Evolutionary conservation across 2,888 invertebrate species (phyloP), one percentile per base, ranked within the genome.

Genomic region (Crossocerus cetratus): DNA sequence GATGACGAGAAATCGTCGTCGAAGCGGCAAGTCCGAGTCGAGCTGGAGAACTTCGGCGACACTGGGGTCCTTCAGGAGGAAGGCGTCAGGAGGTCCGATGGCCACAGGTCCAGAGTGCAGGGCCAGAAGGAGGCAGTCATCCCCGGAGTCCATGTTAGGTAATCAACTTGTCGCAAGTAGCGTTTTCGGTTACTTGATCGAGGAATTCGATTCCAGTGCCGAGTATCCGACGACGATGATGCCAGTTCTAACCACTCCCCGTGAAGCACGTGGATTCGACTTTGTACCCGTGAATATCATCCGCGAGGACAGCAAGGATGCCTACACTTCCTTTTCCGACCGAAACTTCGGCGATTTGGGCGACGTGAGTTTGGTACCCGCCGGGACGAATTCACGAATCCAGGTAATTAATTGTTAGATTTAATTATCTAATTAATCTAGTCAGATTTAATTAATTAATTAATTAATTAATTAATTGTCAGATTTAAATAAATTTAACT

Each of bases 211-310:
- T 49, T 72, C 55, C 65, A 90, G 90, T 63, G 82, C 84, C n/a
- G 88, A 89, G 62, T 87, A 89, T 59, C 82, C 87, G 13, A 90
- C 90, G 2, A 90, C 90, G 0, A 89, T 87, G 87, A 66, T 88
- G 58, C 90, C 90, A 0, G 79, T 88, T n/a, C 70, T 90, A 68
- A 90, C 90, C 2, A 89, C 90, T 2, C 83, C 87, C 2, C 82
- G 87, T 5, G 87, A 87, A 18, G 69, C 75, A 18, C 86, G 84
- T 64, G 81, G 84, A 2, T 89, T 87, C 64, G 90, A 90, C 55
- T 89, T 90, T 56, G 86, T 90, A 0, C 90, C 90, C 2, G 90
- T 90, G 0, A 90, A 90, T 65, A 87, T 90, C n/a, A 88, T 90
- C 58, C 88, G 86, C 1, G 88, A 90, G 68, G 88, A 90, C 43